These are phyloP conservation scores for Parelbella ahira DNA, from an alignment of 2,888 invertebrate species.

Conservation along the genomic window DNA sequence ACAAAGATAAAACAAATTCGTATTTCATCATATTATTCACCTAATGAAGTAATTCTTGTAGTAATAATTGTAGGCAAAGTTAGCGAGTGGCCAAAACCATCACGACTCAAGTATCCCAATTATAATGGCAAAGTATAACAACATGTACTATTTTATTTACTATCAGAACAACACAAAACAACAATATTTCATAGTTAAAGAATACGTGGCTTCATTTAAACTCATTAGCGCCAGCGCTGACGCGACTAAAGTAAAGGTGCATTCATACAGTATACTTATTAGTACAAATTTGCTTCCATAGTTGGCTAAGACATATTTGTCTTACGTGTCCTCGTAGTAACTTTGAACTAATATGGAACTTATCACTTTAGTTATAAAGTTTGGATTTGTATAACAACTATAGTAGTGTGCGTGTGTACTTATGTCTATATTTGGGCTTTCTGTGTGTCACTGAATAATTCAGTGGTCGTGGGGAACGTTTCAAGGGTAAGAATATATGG, in stretches of 20 bases:
- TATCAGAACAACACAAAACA: constrained; percentile 2
- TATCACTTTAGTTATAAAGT: constrained; percentile 47
- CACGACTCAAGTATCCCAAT: no score
- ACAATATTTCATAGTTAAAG: constrained; percentile 11
- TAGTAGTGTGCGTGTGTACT: constrained; percentile 52
- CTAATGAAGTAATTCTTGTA: no score
- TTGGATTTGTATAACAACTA: constrained; percentile 46
- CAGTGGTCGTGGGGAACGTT: constrained; percentile 73
- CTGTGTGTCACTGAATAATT: constrained; percentile 78
- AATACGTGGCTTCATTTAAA: constrained; percentile 20
- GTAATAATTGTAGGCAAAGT: no score
- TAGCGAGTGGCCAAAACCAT: no score
- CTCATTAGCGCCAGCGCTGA: constrained; percentile 52
- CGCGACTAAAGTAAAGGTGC: constrained; percentile 57
- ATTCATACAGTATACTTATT: constrained; percentile 68
- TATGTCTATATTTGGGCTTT: constrained; percentile 76
- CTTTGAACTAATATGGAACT: constrained; percentile 65
- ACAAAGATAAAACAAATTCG: no score
- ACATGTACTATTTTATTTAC: neutral
- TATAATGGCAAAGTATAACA: no score
- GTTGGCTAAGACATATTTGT: constrained; percentile 72
- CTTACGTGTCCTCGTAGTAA: constrained; percentile 59
- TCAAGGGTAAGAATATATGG: constrained; percentile 77
- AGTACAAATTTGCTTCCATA: constrained; percentile 69
- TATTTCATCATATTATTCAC: no score